Evolutionary conservation across 2,797 vertebrate species (phyloP), one percentile per base, ranked within the genome.

Genomic region (Oryzias dopingdopingensis): DNA sequence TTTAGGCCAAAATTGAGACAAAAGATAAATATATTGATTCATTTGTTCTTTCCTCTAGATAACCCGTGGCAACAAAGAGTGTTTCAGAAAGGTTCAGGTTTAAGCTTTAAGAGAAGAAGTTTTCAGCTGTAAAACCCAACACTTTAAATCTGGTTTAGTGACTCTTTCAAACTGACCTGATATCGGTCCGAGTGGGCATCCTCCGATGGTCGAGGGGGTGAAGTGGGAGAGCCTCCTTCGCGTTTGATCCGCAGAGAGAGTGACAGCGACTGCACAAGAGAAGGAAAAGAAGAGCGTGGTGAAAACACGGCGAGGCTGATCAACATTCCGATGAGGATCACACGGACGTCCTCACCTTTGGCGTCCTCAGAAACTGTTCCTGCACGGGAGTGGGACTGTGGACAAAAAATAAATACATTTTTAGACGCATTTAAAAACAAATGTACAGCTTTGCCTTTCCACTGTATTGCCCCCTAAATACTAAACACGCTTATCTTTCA

Each of bases 121-220:
- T 32, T 32, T 32, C 8, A 22, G 3, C 29, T 32, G 8, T 32
- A 10, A 7, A 44, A 18, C n/a, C 18, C 12, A 41, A 23, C 7
- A 40, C 26, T 22, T 22, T 59, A 20, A 62, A 12, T 4, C 10
- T 3, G 32, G 32, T 37, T 37, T 37, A 12, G 10, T 2, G 32
- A 37, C 10, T 37, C 32, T 37, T 37, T 37, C 32, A 37, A 8
- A 12, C 32, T 10, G 32, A 89, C 97, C 95, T 98, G 96, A 80
- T 98, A 99, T 89, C 97, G 92, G 90, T 99, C 96, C 2, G 96
- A 96, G 74, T 96, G 93, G 74, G 92, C 89, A 32, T 95, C 93
- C 61, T 98, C 96, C 4, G 93, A 89, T 0, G 92, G 93, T 70
- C 93, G 93, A 60, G 93, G 93, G 1, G 95, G 94, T 0, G 93